Evolutionary conservation across 2,113 vertebrate species (phyloP).

Genomic region (Arvicanthis niloticus): DNA sequence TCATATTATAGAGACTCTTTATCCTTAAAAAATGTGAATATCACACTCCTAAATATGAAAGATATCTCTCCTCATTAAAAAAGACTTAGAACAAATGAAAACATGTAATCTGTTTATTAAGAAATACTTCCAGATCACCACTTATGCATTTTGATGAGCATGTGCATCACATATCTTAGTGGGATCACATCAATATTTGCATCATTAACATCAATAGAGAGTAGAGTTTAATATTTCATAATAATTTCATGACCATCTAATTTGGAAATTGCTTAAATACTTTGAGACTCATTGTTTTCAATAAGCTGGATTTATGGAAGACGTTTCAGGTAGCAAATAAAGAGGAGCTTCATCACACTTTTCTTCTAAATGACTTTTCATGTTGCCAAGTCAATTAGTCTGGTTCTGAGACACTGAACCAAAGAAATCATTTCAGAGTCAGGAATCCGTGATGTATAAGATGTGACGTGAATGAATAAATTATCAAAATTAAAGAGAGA

Average conservation of each 20-base stretch:
- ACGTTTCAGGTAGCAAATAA: constrained; percentile 75
- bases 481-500: constrained; percentile 73
- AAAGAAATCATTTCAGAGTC: constrained; percentile 78
- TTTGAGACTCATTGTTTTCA: constrained; percentile 73
- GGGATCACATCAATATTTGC: constrained; percentile 64
- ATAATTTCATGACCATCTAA: constrained; percentile 66
- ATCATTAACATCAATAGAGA: constrained; percentile 64
- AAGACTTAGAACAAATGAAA: constrained; percentile 61
- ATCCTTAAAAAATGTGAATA: constrained; percentile 31
- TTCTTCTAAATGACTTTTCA: constrained; percentile 83
- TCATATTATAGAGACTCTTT: constrained; percentile 7
- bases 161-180: constrained; percentile 35
- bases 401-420: constrained; percentile 76
- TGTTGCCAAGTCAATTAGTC: constrained; percentile 83
- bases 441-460: constrained; percentile 76
- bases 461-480: constrained; percentile 70
- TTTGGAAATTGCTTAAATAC: constrained; percentile 72
- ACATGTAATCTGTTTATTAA: constrained; percentile 56
- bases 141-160: constrained; percentile 55
- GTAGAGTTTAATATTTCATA: constrained; percentile 77
- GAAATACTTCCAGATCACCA: constrained; percentile 60
- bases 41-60: constrained; percentile 44
- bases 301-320: constrained; percentile 71
- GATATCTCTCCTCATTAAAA: constrained; percentile 29
- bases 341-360: constrained; percentile 77